Conservation (phyloP, 2,888 invertebrate species). For the Papilio protenor region DNA sequence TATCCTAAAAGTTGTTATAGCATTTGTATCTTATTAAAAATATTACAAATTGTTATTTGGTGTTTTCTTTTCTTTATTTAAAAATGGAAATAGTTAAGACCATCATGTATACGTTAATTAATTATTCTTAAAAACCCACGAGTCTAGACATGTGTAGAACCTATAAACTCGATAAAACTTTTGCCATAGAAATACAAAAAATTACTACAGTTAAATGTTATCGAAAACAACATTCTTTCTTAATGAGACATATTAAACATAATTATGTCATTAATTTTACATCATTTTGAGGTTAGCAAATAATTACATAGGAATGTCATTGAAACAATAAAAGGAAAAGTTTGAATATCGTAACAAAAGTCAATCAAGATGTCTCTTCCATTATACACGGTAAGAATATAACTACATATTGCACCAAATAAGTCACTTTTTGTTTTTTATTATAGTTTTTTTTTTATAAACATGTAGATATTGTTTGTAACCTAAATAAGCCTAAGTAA, state of each 20-base stretch:
- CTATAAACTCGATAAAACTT: too few species aligned
- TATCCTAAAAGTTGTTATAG: background rate
- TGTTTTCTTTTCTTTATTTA: background rate
- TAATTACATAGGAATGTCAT: constrained; percentile 21
- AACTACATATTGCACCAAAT: too few species aligned
- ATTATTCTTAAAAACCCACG: too few species aligned
- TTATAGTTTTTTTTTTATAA: too few species aligned
- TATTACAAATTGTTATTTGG: background rate
- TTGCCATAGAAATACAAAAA: too few species aligned
- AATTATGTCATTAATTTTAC: background rate
- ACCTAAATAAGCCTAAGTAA: too few species aligned
- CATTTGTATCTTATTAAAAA: background rate
- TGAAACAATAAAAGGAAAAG: constrained; percentile 23
- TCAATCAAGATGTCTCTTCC: constrained; percentile 17
- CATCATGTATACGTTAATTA: too few species aligned
- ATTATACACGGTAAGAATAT: background rate
- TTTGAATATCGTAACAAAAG: background rate
- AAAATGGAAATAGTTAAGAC: background rate
- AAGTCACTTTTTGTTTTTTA: too few species aligned
- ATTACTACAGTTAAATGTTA: background rate
- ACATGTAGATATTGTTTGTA: too few species aligned
- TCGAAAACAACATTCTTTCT: background rate
- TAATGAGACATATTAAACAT: background rate
- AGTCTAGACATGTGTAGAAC: too few species aligned
- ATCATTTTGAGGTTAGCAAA: constrained; percentile 35